These are phyloP conservation scores for Busseola fusca DNA, from an alignment of 2,888 invertebrate genomes.

Conservation along the genomic window DNA sequence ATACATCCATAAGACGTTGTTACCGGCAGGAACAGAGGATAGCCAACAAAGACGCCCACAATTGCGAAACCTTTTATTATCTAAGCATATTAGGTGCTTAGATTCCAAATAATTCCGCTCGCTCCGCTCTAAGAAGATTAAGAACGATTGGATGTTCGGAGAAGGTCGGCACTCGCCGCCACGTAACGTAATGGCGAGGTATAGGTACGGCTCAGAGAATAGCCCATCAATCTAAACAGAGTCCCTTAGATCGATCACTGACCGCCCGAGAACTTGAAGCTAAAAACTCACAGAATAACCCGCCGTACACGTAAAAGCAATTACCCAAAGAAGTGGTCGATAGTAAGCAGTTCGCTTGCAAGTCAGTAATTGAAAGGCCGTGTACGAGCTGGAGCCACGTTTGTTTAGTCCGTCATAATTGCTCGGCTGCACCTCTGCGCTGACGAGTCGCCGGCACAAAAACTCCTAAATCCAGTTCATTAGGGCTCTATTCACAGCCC, in stretches of 20 bases:
- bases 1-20: constrained; percentile 51
- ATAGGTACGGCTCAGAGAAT: constrained; percentile 78
- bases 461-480: constrained; percentile 90
- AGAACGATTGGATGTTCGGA: constrained; percentile 87
- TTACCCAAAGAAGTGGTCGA: constrained; percentile 68
- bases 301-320: constrained; percentile 69
- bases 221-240: constrained; percentile 78
- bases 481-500: constrained; percentile 88
- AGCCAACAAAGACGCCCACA: constrained; percentile 56
- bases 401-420: constrained; percentile 88
- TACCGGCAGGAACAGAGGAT: constrained; percentile 55
- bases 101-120: constrained; percentile 85
- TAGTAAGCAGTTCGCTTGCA: constrained; percentile 68
- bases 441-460: constrained; percentile 88
- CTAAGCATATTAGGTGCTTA: constrained; percentile 85
- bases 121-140: constrained; percentile 87
- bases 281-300: constrained; percentile 60
- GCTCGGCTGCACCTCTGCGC: constrained; percentile 86
- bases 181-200: constrained; percentile 71
- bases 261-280: constrained; percentile 66
- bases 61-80: constrained; percentile 85
- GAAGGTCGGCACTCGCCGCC: constrained; percentile 79
- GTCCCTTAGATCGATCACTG: constrained; percentile 76
- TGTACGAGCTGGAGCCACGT: constrained; percentile 76
- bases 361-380: constrained; percentile 77